These are phyloP conservation scores for Bibio marci DNA, from an alignment of 2,888 invertebrate genomes.

Conservation along the genomic window DNA sequence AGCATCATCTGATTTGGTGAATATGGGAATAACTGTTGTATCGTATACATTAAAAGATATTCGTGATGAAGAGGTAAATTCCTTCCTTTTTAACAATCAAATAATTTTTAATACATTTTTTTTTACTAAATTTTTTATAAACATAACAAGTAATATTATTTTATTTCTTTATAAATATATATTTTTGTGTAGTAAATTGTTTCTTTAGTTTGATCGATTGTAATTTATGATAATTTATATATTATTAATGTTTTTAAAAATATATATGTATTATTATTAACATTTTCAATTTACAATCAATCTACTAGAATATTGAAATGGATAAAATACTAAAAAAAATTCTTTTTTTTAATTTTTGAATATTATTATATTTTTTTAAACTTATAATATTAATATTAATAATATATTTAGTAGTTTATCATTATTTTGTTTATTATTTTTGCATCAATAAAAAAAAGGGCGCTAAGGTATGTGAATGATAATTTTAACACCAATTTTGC, in stretches of 20 bases:
- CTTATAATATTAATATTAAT: too few relatives aligned
- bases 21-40: constrained; percentile 92
- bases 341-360: background rate
- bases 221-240: too few relatives aligned
- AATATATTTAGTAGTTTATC: too few relatives aligned
- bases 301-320: too few relatives aligned
- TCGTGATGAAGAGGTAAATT: constrained; percentile 77
- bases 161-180: background rate
- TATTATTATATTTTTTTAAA: constrained; percentile 1
- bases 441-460: constrained; percentile 28
- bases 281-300: too few relatives aligned
- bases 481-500: too few relatives aligned
- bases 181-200: too few relatives aligned
- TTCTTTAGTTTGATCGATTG: too few relatives aligned
- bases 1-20: constrained; percentile 84
- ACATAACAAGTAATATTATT: constrained; percentile 1
- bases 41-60: constrained; percentile 91
- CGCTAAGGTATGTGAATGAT: constrained; percentile 31
- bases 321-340: too few relatives aligned
- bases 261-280: too few relatives aligned
- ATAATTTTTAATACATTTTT: constrained; percentile 7
- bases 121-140: background rate
- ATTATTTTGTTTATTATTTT: constrained; percentile 10
- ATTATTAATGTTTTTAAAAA: too few relatives aligned
- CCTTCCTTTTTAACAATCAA: constrained; percentile 32